phyloP scores from a whole-genome alignment of 2,113 vertebrate species.

The Sphaerodactylus townsendi region DNA sequence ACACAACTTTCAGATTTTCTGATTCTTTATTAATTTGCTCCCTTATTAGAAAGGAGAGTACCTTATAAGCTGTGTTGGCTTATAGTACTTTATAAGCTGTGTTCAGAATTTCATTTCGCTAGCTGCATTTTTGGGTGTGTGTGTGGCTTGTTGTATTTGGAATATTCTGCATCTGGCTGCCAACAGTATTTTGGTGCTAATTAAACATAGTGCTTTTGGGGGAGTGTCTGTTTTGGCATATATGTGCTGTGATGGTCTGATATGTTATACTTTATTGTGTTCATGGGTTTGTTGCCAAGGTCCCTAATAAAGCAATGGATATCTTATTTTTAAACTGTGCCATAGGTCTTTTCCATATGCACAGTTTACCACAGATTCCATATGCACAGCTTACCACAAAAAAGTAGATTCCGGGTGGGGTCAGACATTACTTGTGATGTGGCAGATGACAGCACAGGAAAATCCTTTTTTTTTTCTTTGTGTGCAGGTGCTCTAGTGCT shows the following conservation, averaged over 20 bases:
- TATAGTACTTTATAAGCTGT: background rate
- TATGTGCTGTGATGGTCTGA: background rate
- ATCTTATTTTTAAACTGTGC: constrained; percentile 29
- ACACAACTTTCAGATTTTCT: background rate
- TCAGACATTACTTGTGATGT: too few species aligned
- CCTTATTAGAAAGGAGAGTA: rapidly evolving
- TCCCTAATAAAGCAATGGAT: background rate
- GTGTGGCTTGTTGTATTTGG: background rate
- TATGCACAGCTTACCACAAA: too few species aligned
- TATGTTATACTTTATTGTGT: background rate
- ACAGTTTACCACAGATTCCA: too few species aligned
- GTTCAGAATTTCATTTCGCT: constrained; percentile 27
- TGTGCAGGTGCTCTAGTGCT: too few species aligned
- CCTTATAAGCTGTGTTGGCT: background rate
- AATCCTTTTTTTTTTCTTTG: too few species aligned
- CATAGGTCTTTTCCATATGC: too few species aligned
- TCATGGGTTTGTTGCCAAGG: background rate
- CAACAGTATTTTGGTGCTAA: background rate
- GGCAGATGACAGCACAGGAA: too few species aligned
- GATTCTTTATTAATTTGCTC: constrained; percentile 25
- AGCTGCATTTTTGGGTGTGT: constrained; percentile 7
- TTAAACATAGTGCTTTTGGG: background rate
- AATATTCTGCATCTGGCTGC: background rate
- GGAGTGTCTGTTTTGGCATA: background rate
- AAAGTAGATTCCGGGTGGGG: too few species aligned